Percentiles rank a stretch among this genome's conserved stretches.
Conservation (phyloP, 2,888 invertebrate genomes). For the Heliconius sara region DNA sequence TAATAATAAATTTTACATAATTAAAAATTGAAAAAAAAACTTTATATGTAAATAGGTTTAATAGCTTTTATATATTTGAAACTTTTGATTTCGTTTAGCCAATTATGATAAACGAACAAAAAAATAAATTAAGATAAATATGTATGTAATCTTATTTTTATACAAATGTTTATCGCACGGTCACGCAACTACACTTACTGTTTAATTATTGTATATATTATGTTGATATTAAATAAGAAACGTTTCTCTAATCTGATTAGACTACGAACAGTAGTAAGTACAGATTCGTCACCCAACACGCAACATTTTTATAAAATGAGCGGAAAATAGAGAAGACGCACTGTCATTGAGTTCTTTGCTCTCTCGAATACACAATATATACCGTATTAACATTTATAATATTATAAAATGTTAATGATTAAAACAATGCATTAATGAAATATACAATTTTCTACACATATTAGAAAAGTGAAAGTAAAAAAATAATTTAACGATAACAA, state of each 20-base stretch:
- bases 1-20: background rate
- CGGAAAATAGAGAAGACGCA: no score
- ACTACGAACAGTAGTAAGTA: background rate
- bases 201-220: background rate
- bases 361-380: background rate
- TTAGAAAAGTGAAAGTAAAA: conserved; percentile 1
- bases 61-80: background rate
- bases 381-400: background rate
- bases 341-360: no score
- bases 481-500: background rate
- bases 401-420: background rate
- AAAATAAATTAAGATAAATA: no score
- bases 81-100: no score
- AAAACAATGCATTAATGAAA: background rate
- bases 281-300: no score
- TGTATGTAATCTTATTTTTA: background rate
- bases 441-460: background rate
- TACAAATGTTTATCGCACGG: background rate
- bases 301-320: no score
- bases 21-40: background rate
- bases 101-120: conserved; percentile 3
- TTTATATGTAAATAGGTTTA: background rate
- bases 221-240: background rate
- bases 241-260: background rate
- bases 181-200: background rate